Evolutionary conservation across 2,797 vertebrate genomes (phyloP), one percentile per base, ranked within the genome.

Genomic region (Microctenopoma lineatum): DNA sequence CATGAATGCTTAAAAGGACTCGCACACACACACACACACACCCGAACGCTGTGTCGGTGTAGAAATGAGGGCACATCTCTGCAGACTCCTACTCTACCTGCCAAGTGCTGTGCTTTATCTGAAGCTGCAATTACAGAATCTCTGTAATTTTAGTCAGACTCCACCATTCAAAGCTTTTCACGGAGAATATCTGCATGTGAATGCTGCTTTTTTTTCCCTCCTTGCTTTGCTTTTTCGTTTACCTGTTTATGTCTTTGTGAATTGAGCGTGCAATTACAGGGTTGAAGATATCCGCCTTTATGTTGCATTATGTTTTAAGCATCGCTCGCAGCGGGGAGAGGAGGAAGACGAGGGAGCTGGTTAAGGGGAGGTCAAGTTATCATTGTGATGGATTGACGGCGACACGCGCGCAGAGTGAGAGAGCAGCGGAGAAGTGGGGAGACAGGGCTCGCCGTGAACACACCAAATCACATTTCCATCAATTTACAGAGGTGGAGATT

Each of bases 31-130:
- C 64, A 58, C 18, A 21, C 21, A 21, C 21, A 21, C 21, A 21
- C 1, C 21, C 55, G 53, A 55, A 59, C 38, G 45, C 70, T 11
- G 67, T 75, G 80, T 61, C 70, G 45, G 70, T 76, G 88, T 79
- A 68, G 84, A 90, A 90, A 91, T 80, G 87, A 92, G 90, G 90
- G 85, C 91, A 92, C 87, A 83, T 91, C 89, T 92, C 90, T 85
- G 84, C 85, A 90, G 85, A 91, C 91, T 90, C 77, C 87, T 74
- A 77, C 89, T 91, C 87, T 88, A 91, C 92, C 90, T 91, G 90
- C 90, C 88, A 89, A 90, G 83, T 74, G 75, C 75, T 10, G 77
- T 10, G 82, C 85, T 88, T 86, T 84, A 88, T 90, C 83, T 85
- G 83, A 88, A 87, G 88, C 85, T 78, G 88, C 87, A 91, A 90